A percentile compares a stretch with the other conserved stretches of the same genome.
These are phyloP conservation scores for Pelagia noctiluca DNA, from an alignment of 30 jellyfish, hydroid and myxozoan species.

Conservation along the genomic window DNA sequence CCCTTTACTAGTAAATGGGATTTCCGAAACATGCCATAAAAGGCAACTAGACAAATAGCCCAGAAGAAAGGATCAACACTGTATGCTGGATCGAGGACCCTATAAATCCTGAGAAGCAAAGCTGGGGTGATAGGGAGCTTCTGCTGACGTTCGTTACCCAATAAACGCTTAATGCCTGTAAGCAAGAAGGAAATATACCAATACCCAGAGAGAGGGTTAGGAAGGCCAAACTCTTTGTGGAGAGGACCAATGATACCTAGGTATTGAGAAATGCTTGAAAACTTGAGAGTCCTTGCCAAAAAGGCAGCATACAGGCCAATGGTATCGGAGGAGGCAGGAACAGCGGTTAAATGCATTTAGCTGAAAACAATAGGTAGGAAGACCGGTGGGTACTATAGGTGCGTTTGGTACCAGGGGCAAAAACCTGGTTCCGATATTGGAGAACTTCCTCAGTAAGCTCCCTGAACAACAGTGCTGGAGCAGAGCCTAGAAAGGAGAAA, in stretches of 20 bases:
- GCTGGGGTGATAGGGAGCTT: slow-evolving; percentile 9
- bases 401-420: not conserved
- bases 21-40: slow-evolving; percentile 22
- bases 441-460: slow-evolving; percentile 7
- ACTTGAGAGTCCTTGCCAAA: slow-evolving; percentile 13
- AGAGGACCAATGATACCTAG: slow-evolving; percentile 6
- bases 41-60: slow-evolving; percentile 43
- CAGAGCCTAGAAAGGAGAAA: slow-evolving; percentile 29
- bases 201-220: no score
- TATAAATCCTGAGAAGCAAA: not conserved
- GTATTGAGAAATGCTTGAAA: slow-evolving; percentile 8
- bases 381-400: not conserved
- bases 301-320: slow-evolving; percentile 22
- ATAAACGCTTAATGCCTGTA: not conserved
- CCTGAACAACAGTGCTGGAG: slow-evolving; percentile 28
- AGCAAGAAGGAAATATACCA: not conserved
- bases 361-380: not conserved
- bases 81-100: not conserved
- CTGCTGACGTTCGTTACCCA: slow-evolving; percentile 7
- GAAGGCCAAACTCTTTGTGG: no score
- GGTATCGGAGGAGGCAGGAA: slow-evolving; percentile 3
- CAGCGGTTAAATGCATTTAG: not conserved
- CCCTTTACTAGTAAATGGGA: not conserved
- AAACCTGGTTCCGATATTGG: slow-evolving; percentile 2
- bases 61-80: slow-evolving; percentile 31